Percentiles rank a stretch among this genome's conserved stretches.
phyloP scores from a whole-genome alignment of 1,140 invertebrate species.

The Orchestia grillus region DNA sequence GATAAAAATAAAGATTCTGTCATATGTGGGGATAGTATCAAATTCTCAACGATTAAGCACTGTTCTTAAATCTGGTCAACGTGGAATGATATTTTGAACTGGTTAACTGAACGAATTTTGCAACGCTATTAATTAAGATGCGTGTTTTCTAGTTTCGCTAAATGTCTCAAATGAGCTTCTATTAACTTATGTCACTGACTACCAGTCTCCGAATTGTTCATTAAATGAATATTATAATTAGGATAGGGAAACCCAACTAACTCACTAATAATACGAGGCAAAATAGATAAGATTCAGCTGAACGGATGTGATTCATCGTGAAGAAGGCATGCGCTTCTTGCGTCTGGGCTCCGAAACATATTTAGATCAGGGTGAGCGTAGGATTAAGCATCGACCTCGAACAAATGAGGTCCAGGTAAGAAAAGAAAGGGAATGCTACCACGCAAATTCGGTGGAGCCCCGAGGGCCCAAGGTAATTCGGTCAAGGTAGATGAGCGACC shows the following conservation, averaged over 20 bases:
- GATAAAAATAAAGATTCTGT: too few relatives aligned
- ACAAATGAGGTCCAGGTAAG: not conserved
- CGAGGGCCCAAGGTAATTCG: slow-evolving; percentile 32
- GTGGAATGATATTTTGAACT: not conserved
- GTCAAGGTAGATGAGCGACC: slow-evolving; percentile 24
- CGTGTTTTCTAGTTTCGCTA: not conserved
- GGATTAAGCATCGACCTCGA: not conserved
- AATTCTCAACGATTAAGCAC: not conserved
- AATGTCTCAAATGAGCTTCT: not conserved
- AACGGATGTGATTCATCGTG: not conserved
- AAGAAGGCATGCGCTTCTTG: not conserved
- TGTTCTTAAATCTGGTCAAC: not conserved
- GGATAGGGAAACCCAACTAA: not conserved
- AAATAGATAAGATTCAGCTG: not conserved
- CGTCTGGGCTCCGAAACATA: not conserved
- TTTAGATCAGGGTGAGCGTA: not conserved
- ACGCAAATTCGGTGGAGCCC: not conserved
- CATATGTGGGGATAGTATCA: too few relatives aligned
- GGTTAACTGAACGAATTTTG: not conserved
- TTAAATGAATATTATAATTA: not conserved
- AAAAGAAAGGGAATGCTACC: not conserved
- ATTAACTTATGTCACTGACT: not conserved
- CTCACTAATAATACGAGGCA: not conserved
- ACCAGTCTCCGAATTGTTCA: not conserved
- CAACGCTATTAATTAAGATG: not conserved